Evolutionary conservation across 2,797 vertebrate species (phyloP).

Genomic region (Myotis planiceps): DNA sequence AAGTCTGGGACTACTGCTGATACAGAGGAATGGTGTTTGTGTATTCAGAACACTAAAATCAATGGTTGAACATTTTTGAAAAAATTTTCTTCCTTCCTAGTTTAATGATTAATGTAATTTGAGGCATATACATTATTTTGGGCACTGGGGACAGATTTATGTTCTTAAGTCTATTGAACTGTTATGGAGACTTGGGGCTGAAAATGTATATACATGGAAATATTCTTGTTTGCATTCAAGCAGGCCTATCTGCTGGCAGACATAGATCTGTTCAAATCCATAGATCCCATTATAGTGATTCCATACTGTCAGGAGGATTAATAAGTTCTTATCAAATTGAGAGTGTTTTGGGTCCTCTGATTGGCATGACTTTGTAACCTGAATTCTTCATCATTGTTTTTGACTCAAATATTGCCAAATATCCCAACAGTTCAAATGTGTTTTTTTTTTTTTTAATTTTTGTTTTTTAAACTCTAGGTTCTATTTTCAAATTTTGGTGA

Average conservation of each 20-base stretch:
- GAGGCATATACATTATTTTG: background rate
- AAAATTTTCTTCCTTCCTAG: background rate
- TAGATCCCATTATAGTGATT: background rate
- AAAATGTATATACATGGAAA: background rate
- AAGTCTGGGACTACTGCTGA: background rate
- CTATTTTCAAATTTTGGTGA: background rate
- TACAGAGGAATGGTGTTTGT: background rate
- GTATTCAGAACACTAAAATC: background rate
- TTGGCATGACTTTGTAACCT: background rate
- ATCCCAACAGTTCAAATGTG: background rate
- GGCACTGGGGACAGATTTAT: background rate
- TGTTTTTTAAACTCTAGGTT: background rate
- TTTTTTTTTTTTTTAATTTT: background rate
- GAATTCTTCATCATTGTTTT: slow-evolving; percentile 5
- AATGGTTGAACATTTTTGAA: slow-evolving; percentile 3
- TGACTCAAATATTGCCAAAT: slow-evolving; percentile 29
- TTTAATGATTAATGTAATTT: slow-evolving; percentile 40
- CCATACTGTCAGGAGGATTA: background rate
- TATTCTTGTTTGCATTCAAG: slow-evolving; percentile 33
- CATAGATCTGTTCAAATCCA: background rate
- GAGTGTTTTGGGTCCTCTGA: background rate
- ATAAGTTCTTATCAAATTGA: background rate
- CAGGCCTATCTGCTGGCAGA: background rate
- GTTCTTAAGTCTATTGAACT: background rate
- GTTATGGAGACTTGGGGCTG: background rate